phyloP scores from a whole-genome alignment of 2,888 invertebrate genomes.

The Lysandra coridon region DNA sequence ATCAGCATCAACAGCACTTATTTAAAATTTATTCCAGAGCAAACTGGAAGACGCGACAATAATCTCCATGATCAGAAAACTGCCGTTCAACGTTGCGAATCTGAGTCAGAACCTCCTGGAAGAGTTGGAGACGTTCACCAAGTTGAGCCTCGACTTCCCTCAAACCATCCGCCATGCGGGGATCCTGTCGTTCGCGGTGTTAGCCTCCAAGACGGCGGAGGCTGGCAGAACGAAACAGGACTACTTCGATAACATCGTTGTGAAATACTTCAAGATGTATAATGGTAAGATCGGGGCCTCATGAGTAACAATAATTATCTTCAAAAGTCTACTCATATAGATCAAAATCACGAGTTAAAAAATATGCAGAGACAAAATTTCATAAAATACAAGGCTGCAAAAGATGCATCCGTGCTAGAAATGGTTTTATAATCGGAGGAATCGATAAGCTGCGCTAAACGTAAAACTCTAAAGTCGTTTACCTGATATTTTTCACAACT shows the following conservation, averaged over 20 bases:
- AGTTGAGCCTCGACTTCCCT: conserved; percentile 62
- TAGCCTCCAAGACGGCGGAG: conserved; percentile 84
- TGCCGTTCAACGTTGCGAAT: conserved; percentile 86
- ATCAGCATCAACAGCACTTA: no score
- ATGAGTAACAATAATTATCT: no score
- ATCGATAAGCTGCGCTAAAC: no score
- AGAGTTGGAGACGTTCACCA: conserved; percentile 77
- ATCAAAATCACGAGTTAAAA: no score
- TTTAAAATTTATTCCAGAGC: conserved; percentile 52
- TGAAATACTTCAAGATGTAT: conserved; percentile 85
- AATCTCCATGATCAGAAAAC: conserved; percentile 82
- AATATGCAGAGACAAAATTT: no score
- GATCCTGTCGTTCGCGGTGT: conserved; percentile 84
- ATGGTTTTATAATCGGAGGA: no score
- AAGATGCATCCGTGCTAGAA: no score
- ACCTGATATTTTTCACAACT: no score
- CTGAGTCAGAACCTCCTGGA: conserved; percentile 72
- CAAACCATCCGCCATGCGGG: conserved; percentile 83
- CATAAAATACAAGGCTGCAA: no score
- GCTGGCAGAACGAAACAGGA: conserved; percentile 78
- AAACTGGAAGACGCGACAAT: conserved; percentile 83
- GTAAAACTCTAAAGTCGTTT: no score
- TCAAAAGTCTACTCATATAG: no score
- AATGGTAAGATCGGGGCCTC: conserved; percentile 73
- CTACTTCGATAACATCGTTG: conserved; percentile 85